Percentiles rank a stretch among this genome's conserved stretches.
These are phyloP conservation scores for Amazona vittata DNA, from an alignment of 2,113 vertebrate species.

Conservation along the genomic window DNA sequence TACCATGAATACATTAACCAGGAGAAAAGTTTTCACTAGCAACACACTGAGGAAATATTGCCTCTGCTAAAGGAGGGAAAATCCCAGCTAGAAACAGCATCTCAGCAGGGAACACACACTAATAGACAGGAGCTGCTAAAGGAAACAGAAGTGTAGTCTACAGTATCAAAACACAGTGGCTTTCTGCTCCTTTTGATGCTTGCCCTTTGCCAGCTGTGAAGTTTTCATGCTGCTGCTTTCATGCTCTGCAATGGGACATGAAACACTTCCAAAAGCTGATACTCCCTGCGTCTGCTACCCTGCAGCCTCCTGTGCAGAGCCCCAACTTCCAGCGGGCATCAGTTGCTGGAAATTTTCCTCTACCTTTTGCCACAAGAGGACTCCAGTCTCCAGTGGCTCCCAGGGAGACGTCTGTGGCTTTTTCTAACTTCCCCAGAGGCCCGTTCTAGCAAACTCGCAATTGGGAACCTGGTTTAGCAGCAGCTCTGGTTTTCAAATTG, in stretches of 20 bases:
- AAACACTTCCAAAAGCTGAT: background rate
- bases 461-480: conserved; percentile 37
- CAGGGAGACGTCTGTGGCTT: background rate
- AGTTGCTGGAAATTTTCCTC: conserved; percentile 8
- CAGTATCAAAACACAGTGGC: background rate
- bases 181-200: background rate
- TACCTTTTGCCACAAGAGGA: conserved; percentile 27
- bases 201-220: background rate
- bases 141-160: background rate
- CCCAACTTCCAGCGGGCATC: background rate
- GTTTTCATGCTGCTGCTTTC: background rate
- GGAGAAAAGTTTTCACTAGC: background rate
- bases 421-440: background rate
- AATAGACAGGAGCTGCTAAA: background rate
- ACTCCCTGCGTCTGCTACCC: background rate
- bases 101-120: background rate
- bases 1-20: background rate
- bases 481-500: conserved; percentile 31
- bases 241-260: background rate
- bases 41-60: background rate
- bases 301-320: background rate
- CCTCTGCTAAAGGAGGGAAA: background rate
- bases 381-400: background rate
- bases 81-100: background rate
- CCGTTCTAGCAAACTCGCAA: background rate